These are phyloP conservation scores for Streptopelia turtur DNA, from an alignment of 2,797 vertebrate genomes.

Conservation along the genomic window DNA sequence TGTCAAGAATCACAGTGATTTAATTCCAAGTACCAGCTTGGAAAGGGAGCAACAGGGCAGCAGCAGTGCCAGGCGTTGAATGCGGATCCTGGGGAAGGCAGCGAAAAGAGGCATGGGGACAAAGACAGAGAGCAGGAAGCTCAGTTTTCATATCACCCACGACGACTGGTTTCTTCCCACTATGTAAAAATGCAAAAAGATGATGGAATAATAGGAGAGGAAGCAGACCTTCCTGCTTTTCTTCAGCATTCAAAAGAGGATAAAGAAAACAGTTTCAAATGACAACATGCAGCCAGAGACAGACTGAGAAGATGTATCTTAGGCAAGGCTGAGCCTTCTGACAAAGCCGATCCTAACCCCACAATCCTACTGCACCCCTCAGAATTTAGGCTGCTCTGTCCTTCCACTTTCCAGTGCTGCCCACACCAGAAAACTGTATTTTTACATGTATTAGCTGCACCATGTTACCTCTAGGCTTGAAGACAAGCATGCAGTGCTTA, in stretches of 20 bases:
- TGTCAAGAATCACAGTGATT: not conserved
- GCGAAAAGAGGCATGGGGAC: not conserved
- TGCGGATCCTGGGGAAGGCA: not conserved
- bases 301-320: not conserved
- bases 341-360: not conserved
- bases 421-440: not conserved
- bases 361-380: not conserved
- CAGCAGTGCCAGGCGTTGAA: not conserved
- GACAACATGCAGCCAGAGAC: not conserved
- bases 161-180: not conserved
- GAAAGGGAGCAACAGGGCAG: not conserved
- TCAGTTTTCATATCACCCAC: not conserved
- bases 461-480: not conserved
- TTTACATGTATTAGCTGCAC: not conserved
- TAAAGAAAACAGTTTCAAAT: not conserved
- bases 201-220: slow-evolving; percentile 7
- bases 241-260: not conserved
- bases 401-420: not conserved
- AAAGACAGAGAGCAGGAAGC: slow-evolving; percentile 40
- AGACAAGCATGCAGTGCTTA: not conserved
- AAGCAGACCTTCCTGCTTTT: slow-evolving; percentile 48
- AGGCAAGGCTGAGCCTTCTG: not conserved
- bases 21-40: not conserved
- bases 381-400: not conserved
- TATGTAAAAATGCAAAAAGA: not conserved